Evolutionary conservation across 2,888 invertebrate species (phyloP), one percentile per base, ranked within the genome.

Genomic region (Piscicola geometra): DNA sequence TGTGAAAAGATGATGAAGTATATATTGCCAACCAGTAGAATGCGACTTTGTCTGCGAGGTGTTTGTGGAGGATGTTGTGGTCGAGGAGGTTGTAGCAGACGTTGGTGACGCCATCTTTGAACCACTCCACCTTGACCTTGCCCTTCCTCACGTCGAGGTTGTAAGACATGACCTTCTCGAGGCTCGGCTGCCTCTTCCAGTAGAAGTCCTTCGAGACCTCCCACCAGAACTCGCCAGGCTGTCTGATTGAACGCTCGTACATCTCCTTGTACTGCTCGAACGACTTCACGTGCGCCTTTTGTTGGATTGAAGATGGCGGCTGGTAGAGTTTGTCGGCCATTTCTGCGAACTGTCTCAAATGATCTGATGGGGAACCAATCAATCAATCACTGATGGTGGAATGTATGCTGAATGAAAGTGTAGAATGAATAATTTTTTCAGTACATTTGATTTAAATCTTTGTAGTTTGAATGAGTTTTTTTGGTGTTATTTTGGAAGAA

Each of bases 1-100:
- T 5, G 60, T 15, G 60, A 25, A 25, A 56, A 25, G n/a, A 56
- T 18, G n/a, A 56, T 56, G n/a, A 21, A 25, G 5, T 5, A 56
- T 18, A 56, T 18, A 56, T 56, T 18, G n/a, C 25, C n/a, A 87
- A 96, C 97, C 97, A 98, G 85, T 93, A 94, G 87, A 91, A 97
- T 30, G 96, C 96, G 79, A 95, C 89, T 85, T 91, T 93, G 82
- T 95, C 93, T 36, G 94, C 96, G 78, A 91, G 87, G 25, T 95
- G 95, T 81, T 90, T 91, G 82, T 92, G 90, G 21, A 76, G 67
- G 75, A 99, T 90, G 86, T 94, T 93, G 79, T 93, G 90, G 86
- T 99, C 98, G 81, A 99, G 87, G 73, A 93, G 88, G 87, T 99
- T 99, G 87, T 94, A 99, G 84, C 93, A 93, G 79, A 98, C 90